phyloP scores from a whole-genome alignment of 2,888 invertebrate species.

The Cantharis rustica region DNA sequence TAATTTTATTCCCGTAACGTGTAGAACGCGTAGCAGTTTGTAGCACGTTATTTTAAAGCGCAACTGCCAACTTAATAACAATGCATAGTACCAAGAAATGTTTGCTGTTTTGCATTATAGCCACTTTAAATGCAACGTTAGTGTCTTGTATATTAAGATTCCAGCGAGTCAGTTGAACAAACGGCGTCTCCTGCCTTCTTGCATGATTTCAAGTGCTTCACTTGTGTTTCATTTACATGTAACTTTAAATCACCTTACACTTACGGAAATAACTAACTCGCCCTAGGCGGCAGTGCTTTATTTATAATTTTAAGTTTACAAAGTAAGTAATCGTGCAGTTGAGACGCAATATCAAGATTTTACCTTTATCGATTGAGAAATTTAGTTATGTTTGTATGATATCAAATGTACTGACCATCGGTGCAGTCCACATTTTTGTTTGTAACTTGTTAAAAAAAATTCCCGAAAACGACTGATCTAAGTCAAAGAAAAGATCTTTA shows the following conservation, averaged over 20 bases:
- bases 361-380: background rate
- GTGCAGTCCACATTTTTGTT: no score
- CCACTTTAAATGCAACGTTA: constrained; percentile 23
- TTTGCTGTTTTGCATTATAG: constrained; percentile 23
- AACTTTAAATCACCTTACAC: background rate
- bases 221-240: background rate
- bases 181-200: constrained; percentile 14
- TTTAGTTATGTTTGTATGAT: no score
- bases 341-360: background rate
- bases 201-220: background rate
- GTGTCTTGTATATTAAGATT: constrained; percentile 22
- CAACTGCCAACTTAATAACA: constrained; percentile 14
- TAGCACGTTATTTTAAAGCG: constrained; percentile 40
- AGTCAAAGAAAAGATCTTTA: no score
- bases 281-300: background rate
- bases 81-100: constrained; percentile 15
- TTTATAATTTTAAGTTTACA: background rate
- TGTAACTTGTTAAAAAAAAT: no score
- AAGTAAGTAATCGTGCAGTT: background rate
- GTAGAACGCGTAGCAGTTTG: constrained; percentile 30
- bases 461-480: no score
- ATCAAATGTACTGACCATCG: no score
- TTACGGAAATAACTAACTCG: background rate
- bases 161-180: constrained; percentile 22
- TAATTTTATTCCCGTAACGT: constrained; percentile 51